These are phyloP conservation scores for Aythya baeri DNA, from an alignment of 2,113 vertebrate species.

Conservation along the genomic window DNA sequence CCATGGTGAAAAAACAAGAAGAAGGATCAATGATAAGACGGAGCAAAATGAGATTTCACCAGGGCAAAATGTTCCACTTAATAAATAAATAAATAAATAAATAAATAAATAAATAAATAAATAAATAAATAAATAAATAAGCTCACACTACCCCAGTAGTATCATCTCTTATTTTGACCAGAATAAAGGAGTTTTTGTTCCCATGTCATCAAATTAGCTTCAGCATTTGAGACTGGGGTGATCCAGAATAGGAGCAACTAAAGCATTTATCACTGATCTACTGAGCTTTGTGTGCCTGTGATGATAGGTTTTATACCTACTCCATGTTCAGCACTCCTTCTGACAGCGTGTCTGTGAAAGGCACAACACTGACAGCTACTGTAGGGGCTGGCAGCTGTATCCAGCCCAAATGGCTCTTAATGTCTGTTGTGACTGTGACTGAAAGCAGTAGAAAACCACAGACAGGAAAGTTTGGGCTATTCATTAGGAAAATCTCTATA, in stretches of 20 bases:
- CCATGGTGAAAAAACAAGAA: conserved; percentile 51
- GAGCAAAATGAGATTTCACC: conserved; percentile 24
- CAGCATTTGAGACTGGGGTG: background rate
- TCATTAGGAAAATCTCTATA: background rate
- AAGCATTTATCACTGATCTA: background rate
- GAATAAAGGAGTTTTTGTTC: background rate
- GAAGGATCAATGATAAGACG: conserved; percentile 19
- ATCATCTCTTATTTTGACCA: background rate
- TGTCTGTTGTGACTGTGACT: background rate
- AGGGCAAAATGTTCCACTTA: background rate
- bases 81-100: no score
- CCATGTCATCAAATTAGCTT: background rate
- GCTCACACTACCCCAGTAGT: background rate
- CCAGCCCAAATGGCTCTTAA: background rate
- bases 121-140: background rate
- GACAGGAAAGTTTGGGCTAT: background rate
- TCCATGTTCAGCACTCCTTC: background rate
- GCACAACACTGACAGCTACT: background rate
- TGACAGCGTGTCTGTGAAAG: background rate
- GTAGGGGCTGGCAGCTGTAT: background rate
- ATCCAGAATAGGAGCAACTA: background rate
- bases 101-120: background rate
- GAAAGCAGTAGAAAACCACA: background rate
- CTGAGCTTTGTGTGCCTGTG: background rate
- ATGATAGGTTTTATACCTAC: background rate